phyloP scores from a whole-genome alignment of 2,888 invertebrate species.

The Ophonus ardosiacus region DNA sequence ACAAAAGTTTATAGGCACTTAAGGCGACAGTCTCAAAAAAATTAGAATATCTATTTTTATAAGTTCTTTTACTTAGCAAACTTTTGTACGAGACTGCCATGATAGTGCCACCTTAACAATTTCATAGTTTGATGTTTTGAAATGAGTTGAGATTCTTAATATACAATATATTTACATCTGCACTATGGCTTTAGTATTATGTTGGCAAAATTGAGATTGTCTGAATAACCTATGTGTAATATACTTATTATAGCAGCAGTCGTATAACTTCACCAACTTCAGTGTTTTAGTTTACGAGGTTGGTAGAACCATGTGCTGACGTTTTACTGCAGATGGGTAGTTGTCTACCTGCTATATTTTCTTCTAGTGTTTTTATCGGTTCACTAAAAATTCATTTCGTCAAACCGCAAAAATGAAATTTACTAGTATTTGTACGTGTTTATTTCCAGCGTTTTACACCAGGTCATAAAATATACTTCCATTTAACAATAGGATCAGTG shows the following conservation, averaged over 20 bases:
- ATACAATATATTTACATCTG: background rate
- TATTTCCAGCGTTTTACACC: slow-evolving; percentile 5
- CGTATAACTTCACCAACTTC: slow-evolving; percentile 10
- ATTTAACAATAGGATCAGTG: background rate
- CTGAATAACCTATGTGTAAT: slow-evolving; percentile 12
- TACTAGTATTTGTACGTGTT: slow-evolving; percentile 26
- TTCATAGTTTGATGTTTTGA: background rate
- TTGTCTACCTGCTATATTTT: slow-evolving; percentile 25
- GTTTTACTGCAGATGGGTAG: slow-evolving; percentile 4
- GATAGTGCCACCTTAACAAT: background rate
- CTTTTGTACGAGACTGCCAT: too few species aligned
- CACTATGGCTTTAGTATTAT: background rate
- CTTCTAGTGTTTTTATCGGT: background rate
- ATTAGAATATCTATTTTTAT: too few species aligned
- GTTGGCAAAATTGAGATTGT: slow-evolving; percentile 4
- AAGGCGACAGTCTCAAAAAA: too few species aligned
- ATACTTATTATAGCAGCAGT: slow-evolving; percentile 19
- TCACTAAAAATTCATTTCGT: slow-evolving; percentile 26
- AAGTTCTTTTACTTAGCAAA: too few species aligned
- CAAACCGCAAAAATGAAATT: slow-evolving; percentile 26
- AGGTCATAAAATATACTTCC: background rate
- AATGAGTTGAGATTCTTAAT: background rate
- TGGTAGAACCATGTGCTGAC: background rate
- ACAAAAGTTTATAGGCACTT: background rate
- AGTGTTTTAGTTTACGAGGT: slow-evolving; percentile 22